These are phyloP conservation scores for Araneus ventricosus DNA, from an alignment of 1,140 invertebrate species.

Conservation along the genomic window DNA sequence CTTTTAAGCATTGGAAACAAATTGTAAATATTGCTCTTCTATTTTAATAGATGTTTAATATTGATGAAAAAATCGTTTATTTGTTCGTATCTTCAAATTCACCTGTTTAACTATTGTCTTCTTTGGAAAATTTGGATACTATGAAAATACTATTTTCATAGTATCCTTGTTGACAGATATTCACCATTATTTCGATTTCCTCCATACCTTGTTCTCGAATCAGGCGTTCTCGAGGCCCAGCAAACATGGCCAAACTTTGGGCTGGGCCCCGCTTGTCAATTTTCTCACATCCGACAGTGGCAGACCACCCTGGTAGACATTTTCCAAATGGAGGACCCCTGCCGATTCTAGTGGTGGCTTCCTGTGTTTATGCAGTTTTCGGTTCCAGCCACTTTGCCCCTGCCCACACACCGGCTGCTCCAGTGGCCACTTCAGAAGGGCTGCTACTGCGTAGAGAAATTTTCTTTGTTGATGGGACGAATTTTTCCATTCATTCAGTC, in stretches of 20 bases:
- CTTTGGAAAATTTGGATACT: no score
- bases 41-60: no score
- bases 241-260: slow-evolving; percentile 58
- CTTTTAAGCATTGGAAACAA: no score
- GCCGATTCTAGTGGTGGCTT: slow-evolving; percentile 48
- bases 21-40: no score
- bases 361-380: slow-evolving; percentile 57
- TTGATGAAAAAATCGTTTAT: no score
- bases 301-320: slow-evolving; percentile 64
- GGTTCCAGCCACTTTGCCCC: background rate
- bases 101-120: no score
- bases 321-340: slow-evolving; percentile 59
- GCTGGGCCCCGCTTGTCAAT: slow-evolving; percentile 56
- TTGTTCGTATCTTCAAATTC: no score
- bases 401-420: background rate
- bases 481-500: background rate
- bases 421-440: background rate
- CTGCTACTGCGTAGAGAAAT: background rate
- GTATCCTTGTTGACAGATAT: background rate
- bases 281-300: slow-evolving; percentile 24
- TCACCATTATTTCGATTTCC: background rate
- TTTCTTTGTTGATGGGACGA: background rate
- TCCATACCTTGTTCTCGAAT: background rate
- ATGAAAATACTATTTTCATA: background rate
- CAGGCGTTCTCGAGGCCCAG: background rate